Base-by-base conservation (phyloP, 1,140 invertebrate species). In the Zaprionus ornatus region DNA sequence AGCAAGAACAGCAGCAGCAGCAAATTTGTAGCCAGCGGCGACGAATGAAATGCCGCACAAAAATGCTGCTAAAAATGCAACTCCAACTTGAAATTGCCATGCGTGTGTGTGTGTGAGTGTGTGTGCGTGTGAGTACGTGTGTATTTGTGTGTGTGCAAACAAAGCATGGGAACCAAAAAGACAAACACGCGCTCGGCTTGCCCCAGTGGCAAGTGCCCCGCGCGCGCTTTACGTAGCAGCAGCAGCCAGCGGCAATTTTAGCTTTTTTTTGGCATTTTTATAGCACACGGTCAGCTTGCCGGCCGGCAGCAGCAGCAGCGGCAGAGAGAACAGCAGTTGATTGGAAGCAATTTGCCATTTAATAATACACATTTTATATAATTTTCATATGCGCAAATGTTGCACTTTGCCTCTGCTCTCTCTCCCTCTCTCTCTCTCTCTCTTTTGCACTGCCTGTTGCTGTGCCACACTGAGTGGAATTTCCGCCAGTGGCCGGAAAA, bases 51-150 rank as follows among this genome's bases (percentile, higher is more conserved):
- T 88, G 84, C 84, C 65, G 74, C 81, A 84, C 77, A 87, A 87
- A 87, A 87, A 87, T 87, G 84, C 84, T 87, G 84, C 84, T 87
- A 82, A 90, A 90, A 90, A 90, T 90, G 85, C 85, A 85, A 90
- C 85, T 90, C 66, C 71, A 85, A 88, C 78, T 84, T 75, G 74
- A 76, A 79, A 69, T 60, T 61, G 45, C 29, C 35, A 66, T 64
- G 40, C 40, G 37, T 68, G 25, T 45, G 35, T 40, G 29, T 65
- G 27, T 78, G 64, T 64, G 48, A 56, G 63, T 55, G 73, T 65
- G 56, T 45, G 40, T 66, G n/a, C 21, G 29, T 50, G 45, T 27
- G 27, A 45, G 59, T 73, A 40, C 45, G 42, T 63, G 29, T 62
- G 37, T 76, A 5, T 42, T 37, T 63, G 50, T 50, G 45, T 69